Evolutionary conservation across 2,888 invertebrate species (phyloP), one percentile per base, ranked within the genome.

Genomic region (Celastrina argiolus): DNA sequence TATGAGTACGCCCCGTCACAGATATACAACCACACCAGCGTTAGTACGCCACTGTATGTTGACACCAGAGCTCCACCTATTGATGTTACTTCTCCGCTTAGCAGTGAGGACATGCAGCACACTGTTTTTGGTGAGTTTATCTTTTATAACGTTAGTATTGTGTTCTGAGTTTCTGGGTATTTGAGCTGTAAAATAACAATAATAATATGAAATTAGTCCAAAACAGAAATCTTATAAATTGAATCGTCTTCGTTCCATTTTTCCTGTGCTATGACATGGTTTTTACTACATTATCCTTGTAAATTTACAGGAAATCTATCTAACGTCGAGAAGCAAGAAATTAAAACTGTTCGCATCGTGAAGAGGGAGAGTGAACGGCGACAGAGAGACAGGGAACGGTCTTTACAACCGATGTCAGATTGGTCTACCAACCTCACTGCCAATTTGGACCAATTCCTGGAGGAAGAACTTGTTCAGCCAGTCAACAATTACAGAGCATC

Each of bases 301-400:
- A 10, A 6, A 14, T 41, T 34, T 36, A 26, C 58, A 95, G 94
- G 93, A 68, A 94, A 94, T 75, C 91, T 95, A 64, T 94, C 90
- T 28, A 94, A 92, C 78, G 94, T 95, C 67, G 97, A 97, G 78
- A 97, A 97, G 74, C 94, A 95, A 81, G 97, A 97, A 86, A 96
- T 97, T 68, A 97, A 97, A 92, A 98, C 98, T 0, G 98, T 98
- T 18, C 93, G 98, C 68, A 97, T 98, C 76, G 97, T 98, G 0
- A 98, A 98, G 86, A 92, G 97, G 14, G 97, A 97, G 81, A 96
- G 97, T 26, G 97, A 97, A 81, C 93, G 97, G 65, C 92, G 97
- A 0, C 96, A 96, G 78, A 91, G 96, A 63, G 96, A 96, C 76
- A 92, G 96, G 61, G 96, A 96, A 75, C 94, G 96, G 61, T 91